Base-by-base conservation (phyloP, 2,113 vertebrate genomes). In the Istiophorus platypterus region DNA sequence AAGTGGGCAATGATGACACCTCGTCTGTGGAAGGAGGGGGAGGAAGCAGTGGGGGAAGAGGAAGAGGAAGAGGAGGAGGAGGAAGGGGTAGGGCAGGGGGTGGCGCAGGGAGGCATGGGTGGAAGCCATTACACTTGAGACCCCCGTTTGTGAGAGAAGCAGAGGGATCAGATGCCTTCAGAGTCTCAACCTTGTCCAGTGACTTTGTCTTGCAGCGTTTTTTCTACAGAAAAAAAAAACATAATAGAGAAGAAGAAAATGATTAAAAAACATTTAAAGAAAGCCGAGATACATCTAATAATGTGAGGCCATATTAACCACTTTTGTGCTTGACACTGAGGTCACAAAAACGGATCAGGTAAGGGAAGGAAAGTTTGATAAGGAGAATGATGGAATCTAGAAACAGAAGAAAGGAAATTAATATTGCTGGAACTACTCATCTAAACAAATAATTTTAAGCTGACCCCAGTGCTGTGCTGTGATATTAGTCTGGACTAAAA, bases 201-300 rank as follows among this genome's bases (percentile, higher is more conserved):
- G 89, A 88, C 94, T 97, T 99, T 85, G 96, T 95, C 87, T 97
- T 99, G 94, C 96, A 98, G 34, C 97, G 97, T 61, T 98, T 99
- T 87, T 99, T 99, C 98, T 99, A 75, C 31, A 92, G 49, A 29
- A 78, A 27, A 20, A 42, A 67, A 37, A 76, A 64, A 24, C 73
- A 51, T 0, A 45, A 49, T 24, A 86, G 12, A 52, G 10, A 34
- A n/a, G 58, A 17, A 76, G 41, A 29, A 29, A 52, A 31, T n/a
- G 18, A 72, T 67, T 14, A 49, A 27, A 18, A 13, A 72, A 76
- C 10, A 27, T 22, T 39, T 4, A 72, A 39, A 56, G 14, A 51
- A 56, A 54, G 11, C 2, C 1, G 27, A 61, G 18, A 49, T 5
- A 71, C 39, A 85, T 24, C 18, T 59, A 29, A 82, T 18, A 76